Evolutionary conservation across 2,113 vertebrate genomes (phyloP).

Genomic region (Toxostoma redivivum): DNA sequence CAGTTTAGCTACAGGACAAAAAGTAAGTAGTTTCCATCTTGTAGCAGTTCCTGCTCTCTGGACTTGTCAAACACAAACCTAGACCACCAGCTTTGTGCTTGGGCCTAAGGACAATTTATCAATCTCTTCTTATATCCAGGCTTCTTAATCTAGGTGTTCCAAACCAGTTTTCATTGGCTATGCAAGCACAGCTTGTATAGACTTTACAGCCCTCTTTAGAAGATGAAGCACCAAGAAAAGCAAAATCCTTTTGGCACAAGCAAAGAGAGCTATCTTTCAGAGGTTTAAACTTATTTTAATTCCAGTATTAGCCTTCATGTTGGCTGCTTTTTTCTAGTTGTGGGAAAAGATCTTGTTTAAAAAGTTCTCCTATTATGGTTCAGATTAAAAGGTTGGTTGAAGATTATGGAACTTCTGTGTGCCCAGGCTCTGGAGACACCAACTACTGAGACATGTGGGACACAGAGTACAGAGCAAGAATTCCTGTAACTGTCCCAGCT

Average conservation of each 20-base stretch:
- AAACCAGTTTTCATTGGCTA: neutral
- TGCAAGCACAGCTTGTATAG: neutral
- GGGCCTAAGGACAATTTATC: neutral
- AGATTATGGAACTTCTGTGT: neutral
- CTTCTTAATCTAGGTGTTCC: neutral
- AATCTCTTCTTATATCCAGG: neutral
- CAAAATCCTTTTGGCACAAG: neutral
- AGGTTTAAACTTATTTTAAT: neutral
- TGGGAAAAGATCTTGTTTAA: neutral
- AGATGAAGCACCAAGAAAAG: neutral
- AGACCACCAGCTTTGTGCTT: neutral
- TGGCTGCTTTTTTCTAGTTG: neutral
- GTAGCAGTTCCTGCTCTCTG: neutral
- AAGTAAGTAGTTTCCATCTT: neutral
- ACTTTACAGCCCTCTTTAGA: neutral
- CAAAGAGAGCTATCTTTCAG: neutral
- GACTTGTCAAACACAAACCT: neutral
- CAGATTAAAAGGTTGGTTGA: neutral
- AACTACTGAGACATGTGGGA: neutral
- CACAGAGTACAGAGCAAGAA: neutral
- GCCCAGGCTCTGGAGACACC: neutral
- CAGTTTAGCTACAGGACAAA: neutral
- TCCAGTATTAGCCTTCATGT: neutral
- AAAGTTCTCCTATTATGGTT: neutral
- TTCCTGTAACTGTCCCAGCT: neutral